Evolutionary conservation across 2,113 vertebrate species (phyloP), one percentile per base, ranked within the genome.

Genomic region (Haemorhous mexicanus): DNA sequence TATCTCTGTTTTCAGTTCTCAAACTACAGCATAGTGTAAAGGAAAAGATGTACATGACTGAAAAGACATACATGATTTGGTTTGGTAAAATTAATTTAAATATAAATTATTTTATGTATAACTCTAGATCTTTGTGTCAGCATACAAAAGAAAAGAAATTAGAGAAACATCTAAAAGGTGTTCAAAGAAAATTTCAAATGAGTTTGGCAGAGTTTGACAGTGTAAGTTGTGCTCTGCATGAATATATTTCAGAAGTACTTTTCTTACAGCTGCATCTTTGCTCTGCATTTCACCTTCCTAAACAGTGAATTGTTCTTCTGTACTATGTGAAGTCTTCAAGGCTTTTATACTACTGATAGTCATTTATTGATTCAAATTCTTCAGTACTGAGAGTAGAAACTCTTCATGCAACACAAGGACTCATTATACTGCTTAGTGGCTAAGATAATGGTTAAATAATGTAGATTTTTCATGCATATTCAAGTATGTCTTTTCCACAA

Each of bases 51-150:
- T 32, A 23, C 2, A 18, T 33, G 3, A 41, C 32, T 39, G 7
- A 66, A 81, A 52, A 52, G 8, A 16, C 4, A 33, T 9, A 24
- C 4, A 8, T 72, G 1, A 44, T 74, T 66, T 33, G 4, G 11
- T 81, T 59, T 52, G 49, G 61, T 44, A 67, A 27, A 6, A 69
- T 22, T 43, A 37, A 53, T 58, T 76, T 44, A 77, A 69, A 55
- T 66, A 46, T 17, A n/a, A 49, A 41, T 43, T 2, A 18, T 49
- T 79, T 86, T 66, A 23, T 55, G 3, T 62, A 37, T 14, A 35
- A 5, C 3, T 44, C 24, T 5, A 16, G 4, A 3, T 33, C 39
- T 79, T 74, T 19, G 4, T 30, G 12, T 22, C 1, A 3, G 11
- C 7, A 18, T 37, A 35, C 9, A 43, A 66, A 20, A 62, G 6